These are phyloP conservation scores for Formicarius rufipectus DNA, from an alignment of 2,113 vertebrate genomes.

Conservation along the genomic window DNA sequence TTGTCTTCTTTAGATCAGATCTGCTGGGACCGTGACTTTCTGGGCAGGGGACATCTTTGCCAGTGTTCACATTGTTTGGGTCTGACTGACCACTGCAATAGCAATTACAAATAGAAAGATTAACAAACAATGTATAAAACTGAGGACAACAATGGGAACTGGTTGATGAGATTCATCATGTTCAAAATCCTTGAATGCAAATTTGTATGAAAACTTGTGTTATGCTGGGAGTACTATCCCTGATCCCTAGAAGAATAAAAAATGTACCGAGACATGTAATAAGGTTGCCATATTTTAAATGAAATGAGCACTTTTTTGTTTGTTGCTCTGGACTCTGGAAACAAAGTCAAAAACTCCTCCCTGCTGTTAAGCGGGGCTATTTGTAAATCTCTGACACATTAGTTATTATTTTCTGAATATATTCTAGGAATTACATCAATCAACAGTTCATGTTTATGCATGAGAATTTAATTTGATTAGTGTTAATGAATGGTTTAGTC, in stretches of 20 bases:
- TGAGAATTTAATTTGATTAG: conserved; percentile 9
- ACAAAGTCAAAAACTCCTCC: background rate
- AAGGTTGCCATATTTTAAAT: background rate
- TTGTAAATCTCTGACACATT: background rate
- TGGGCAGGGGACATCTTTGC: background rate
- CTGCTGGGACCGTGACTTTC: background rate
- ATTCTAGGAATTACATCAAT: conserved; percentile 45
- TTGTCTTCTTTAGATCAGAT: background rate
- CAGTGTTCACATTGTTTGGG: background rate
- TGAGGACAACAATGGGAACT: background rate
- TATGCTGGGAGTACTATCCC: background rate
- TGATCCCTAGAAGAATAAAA: background rate
- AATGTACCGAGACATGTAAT: background rate
- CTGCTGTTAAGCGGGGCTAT: background rate
- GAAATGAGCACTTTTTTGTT: background rate
- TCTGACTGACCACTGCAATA: background rate
- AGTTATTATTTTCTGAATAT: background rate
- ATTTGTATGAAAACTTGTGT: background rate
- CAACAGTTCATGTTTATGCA: background rate
- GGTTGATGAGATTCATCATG: background rate
- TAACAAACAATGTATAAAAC: fast-evolving
- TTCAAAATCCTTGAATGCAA: background rate
- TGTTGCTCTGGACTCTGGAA: conserved; percentile 9
- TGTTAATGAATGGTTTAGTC: background rate
- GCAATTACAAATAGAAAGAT: background rate